Evolutionary conservation across 2,113 vertebrate genomes (phyloP).

Genomic region (Mus spicilegus): DNA sequence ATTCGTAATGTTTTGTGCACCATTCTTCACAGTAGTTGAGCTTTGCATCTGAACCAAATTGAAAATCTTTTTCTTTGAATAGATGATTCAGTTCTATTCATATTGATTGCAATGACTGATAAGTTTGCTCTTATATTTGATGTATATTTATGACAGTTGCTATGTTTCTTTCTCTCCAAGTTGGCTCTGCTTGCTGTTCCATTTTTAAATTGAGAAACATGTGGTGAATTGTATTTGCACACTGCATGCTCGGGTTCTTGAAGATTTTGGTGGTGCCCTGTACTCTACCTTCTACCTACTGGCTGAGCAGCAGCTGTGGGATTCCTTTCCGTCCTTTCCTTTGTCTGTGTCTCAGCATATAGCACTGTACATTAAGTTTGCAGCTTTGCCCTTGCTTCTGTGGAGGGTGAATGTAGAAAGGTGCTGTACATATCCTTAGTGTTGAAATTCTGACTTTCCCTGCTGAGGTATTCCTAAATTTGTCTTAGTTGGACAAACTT

Average conservation of each 20-base stretch:
- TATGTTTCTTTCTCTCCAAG: not conserved
- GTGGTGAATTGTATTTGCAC: not conserved
- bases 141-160: not conserved
- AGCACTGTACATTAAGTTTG: not conserved
- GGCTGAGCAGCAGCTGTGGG: not conserved
- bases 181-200: not conserved
- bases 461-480: not conserved
- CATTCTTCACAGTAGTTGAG: not conserved
- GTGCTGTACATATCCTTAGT: not conserved
- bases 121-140: not conserved
- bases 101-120: not conserved
- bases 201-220: not conserved
- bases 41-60: not conserved
- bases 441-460: not conserved
- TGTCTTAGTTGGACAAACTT: not conserved
- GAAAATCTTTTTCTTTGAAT: conserved; percentile 16
- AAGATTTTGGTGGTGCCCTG: not conserved
- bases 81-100: not conserved
- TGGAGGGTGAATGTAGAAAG: not conserved
- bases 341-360: not conserved
- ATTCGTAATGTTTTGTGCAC: not conserved
- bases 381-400: not conserved
- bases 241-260: not conserved
- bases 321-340: too few relatives aligned
- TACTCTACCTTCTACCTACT: not conserved